These are phyloP conservation scores for Drosophila barbarae DNA, from an alignment of 2,888 invertebrate species.

Conservation along the genomic window DNA sequence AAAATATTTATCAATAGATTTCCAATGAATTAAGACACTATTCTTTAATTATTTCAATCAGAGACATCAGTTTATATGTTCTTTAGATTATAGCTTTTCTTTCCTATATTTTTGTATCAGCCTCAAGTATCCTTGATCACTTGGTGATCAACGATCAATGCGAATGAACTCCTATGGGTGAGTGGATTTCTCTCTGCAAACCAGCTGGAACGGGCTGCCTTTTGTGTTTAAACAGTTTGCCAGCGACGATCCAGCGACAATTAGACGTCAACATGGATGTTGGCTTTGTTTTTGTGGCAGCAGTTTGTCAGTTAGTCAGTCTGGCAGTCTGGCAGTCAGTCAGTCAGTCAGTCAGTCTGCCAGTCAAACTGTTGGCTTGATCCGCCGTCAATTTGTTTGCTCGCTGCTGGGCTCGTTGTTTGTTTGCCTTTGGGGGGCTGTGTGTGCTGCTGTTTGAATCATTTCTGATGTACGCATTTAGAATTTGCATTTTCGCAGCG, in stretches of 20 bases:
- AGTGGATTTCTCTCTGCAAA: neutral
- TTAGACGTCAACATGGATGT: conserved; percentile 27
- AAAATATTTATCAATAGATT: neutral
- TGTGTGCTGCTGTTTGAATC: conserved; percentile 27
- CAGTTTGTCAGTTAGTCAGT: conserved; percentile 7
- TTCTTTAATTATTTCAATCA: no score
- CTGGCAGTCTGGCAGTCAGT: neutral
- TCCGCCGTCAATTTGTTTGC: conserved; percentile 28
- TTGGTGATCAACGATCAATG: conserved; percentile 1
- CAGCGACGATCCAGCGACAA: conserved; percentile 12
- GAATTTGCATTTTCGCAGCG: conserved; percentile 53
- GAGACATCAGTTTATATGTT: no score
- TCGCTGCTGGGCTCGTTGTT: conserved; percentile 13
- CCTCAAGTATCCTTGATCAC: neutral
- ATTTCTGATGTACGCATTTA: conserved; percentile 55
- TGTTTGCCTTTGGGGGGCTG: conserved; percentile 23
- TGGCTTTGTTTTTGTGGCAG: conserved; percentile 15
- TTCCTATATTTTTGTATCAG: neutral
- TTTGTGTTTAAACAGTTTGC: conserved; percentile 29
- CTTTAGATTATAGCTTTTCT: no score
- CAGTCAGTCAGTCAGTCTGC: neutral
- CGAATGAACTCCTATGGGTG: conserved; percentile 3
- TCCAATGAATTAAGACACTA: no score
- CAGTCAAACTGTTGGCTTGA: conserved; percentile 21
- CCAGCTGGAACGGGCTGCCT: conserved; percentile 7